Evolutionary conservation across 2,888 invertebrate genomes (phyloP), one percentile per base, ranked within the genome.

Genomic region (Sclerodermus sp.): DNA sequence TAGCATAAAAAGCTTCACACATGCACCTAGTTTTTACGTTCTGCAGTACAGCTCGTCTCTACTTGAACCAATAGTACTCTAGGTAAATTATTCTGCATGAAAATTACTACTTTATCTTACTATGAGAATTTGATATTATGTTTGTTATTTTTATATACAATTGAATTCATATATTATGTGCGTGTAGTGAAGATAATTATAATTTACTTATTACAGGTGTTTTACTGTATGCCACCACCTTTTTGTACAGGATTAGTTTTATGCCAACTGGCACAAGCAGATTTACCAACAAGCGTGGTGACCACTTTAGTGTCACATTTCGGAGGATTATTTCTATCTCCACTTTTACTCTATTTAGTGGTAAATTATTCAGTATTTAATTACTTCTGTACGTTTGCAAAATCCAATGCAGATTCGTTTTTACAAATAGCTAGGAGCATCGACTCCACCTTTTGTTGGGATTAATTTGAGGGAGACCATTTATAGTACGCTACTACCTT

Each of bases 151-250:
- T 39, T 44, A 14, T 13, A 23, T 45, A 49, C 40, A 37, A 37
- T 15, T 12, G 5, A 15, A 42, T n/a, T 29, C 18, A 42, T 30
- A 5, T 23, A 5, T 23, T 23, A 23, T n/a, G n/a, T n/a, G n/a
- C n/a, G n/a, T n/a, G n/a, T n/a, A n/a, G n/a, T n/a, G n/a, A n/a
- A n/a, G n/a, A n/a, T n/a, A n/a, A n/a, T n/a, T n/a, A n/a, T n/a
- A n/a, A 40, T 17, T 40, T 40, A 13, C 18, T 39, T 38, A 15
- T 66, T 71, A 39, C 46, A 77, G 77, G 73, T 77, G 42, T 64
- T 77, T 45, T 76, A 76, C 45, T 77, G 76, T 51, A 76, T 77
- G 72, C 77, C 77, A 51, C 77, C 77, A 8, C 76, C 77, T 9
- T 73, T 76, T 37, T 73, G 70, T 51, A 75, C 77, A 8, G 68